phyloP scores from a whole-genome alignment of 2,113 vertebrate genomes.

The Apteryx owenii region DNA sequence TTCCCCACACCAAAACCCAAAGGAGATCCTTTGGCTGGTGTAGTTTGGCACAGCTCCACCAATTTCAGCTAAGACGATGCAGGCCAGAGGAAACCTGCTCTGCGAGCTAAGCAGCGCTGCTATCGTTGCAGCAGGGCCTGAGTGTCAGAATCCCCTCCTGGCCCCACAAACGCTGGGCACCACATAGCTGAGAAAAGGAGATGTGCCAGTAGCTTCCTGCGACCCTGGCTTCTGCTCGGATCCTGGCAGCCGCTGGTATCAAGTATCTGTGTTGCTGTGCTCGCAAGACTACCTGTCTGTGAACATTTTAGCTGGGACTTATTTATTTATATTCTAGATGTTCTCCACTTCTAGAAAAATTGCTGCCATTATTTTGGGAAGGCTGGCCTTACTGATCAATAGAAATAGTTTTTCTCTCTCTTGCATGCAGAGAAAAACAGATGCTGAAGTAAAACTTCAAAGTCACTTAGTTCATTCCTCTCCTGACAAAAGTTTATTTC shows the following conservation, averaged over 20 bases:
- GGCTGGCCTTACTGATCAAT: neutral
- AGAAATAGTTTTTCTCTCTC: neutral
- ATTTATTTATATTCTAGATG: neutral
- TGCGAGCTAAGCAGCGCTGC: neutral
- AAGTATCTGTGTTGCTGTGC: neutral
- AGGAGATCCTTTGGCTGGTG: neutral
- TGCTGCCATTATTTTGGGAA: neutral
- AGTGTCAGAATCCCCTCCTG: neutral
- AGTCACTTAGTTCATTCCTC: neutral
- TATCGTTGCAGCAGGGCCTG: neutral
- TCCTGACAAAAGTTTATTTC: neutral
- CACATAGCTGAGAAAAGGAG: neutral
- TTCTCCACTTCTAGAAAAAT: neutral
- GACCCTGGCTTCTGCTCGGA: neutral
- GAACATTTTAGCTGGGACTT: neutral
- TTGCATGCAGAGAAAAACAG: neutral
- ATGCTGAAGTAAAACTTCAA: neutral
- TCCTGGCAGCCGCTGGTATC: neutral
- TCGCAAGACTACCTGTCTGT: neutral
- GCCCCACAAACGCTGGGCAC: neutral
- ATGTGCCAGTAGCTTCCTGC: neutral
- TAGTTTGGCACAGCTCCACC: neutral
- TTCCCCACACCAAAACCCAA: neutral
- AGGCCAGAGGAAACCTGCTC: neutral
- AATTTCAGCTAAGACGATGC: neutral